Conservation (phyloP, 2,797 vertebrate genomes). For the Poeciliopsis paucimaculata region DNA sequence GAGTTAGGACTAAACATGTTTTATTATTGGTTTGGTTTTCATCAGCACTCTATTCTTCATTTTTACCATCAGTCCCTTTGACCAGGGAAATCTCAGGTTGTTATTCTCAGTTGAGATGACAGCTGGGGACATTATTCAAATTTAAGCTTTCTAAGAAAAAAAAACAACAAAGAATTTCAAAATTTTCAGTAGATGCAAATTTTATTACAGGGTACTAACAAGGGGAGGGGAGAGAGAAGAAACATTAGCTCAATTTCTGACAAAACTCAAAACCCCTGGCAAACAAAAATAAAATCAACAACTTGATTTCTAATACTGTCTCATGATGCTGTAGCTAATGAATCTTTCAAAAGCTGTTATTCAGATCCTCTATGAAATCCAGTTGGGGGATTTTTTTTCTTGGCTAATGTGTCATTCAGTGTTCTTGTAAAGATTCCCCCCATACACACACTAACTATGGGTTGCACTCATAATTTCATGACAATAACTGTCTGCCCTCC, state of each 20-base stretch:
- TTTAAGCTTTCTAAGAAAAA: neutral
- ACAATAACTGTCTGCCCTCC: neutral
- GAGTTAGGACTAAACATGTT: neutral
- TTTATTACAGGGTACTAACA: neutral
- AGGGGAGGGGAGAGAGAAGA: neutral
- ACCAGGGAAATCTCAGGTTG: neutral
- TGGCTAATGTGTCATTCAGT: neutral
- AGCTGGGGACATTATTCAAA: neutral
- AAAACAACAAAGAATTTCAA: neutral
- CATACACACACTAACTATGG: neutral
- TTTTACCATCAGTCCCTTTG: neutral
- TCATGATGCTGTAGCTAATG: neutral
- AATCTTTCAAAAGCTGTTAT: neutral
- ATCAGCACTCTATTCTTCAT: neutral
- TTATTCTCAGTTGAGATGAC: neutral
- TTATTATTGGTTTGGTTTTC: neutral
- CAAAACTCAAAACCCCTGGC: neutral
- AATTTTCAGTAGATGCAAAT: neutral
- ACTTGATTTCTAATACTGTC: neutral
- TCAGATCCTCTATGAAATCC: neutral
- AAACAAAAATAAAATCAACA: neutral
- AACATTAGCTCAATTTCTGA: neutral
- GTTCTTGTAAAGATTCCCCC: neutral
- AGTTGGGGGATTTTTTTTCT: neutral
- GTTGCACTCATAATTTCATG: neutral